Conservation (phyloP, 2,113 vertebrate species). For the Pandion haliaetus region DNA sequence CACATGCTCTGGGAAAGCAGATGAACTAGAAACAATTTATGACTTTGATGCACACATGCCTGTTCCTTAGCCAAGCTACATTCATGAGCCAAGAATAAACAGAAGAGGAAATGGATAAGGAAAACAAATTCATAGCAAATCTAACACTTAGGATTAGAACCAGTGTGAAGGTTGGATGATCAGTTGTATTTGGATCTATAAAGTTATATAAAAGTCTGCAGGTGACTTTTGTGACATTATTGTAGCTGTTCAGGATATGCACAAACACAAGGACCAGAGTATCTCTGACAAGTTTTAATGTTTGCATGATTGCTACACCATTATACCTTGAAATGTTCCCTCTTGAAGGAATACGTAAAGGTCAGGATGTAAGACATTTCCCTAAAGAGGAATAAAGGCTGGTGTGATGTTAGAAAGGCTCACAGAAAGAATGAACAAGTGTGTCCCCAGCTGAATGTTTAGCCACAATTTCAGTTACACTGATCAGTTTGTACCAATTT, state of each 20-base stretch:
- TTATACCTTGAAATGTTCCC: neutral
- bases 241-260: neutral
- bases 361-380: neutral
- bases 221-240: neutral
- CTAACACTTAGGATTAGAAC: neutral
- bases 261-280: neutral
- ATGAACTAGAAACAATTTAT: neutral
- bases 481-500: neutral
- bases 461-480: neutral
- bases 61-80: neutral
- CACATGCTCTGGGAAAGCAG: neutral
- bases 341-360: neutral
- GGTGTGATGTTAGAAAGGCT: neutral
- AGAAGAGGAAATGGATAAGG: neutral
- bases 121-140: neutral
- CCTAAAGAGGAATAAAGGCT: neutral
- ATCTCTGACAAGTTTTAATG: neutral
- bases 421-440: neutral
- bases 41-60: neutral
- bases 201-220: neutral
- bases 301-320: neutral
- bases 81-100: neutral
- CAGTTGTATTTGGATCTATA: neutral
- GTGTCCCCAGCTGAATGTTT: neutral
- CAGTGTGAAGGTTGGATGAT: neutral